These are phyloP conservation scores for Emydura subglobosa DNA, from an alignment of 2,113 vertebrate genomes.

Conservation along the genomic window DNA sequence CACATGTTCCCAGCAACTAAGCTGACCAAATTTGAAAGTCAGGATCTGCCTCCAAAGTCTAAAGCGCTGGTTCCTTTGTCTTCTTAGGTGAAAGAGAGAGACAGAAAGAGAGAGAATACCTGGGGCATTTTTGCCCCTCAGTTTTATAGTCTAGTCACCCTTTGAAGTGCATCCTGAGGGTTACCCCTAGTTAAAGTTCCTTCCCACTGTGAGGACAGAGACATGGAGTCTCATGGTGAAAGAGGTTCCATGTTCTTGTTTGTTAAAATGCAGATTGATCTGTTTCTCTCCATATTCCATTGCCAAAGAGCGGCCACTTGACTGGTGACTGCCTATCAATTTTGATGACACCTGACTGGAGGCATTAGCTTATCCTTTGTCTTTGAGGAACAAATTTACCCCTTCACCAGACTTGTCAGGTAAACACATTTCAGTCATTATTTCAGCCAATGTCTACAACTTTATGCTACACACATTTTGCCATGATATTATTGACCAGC, in stretches of 20 bases:
- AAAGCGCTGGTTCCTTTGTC: background rate
- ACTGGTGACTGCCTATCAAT: background rate
- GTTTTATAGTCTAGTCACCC: background rate
- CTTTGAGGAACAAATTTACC: background rate
- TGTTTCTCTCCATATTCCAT: background rate
- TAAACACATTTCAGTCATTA: background rate
- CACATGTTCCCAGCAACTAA: background rate
- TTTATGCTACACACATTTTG: background rate
- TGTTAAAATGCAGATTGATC: background rate
- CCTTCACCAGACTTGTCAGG: background rate
- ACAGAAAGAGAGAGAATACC: background rate
- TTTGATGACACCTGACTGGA: background rate
- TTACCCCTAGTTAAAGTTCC: background rate
- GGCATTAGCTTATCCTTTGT: background rate
- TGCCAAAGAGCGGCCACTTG: background rate
- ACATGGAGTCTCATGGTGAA: background rate
- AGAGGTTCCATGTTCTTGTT: background rate
- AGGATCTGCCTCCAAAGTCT: background rate
- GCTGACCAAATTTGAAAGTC: background rate
- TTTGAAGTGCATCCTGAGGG: background rate
- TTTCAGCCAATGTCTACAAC: background rate
- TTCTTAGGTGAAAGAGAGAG: background rate
- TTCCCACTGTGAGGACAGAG: background rate
- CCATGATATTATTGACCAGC: background rate
- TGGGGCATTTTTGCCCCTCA: background rate